Evolutionary conservation across 2,888 invertebrate genomes (phyloP), one percentile per base, ranked within the genome.

Genomic region (Caenorhabditis virilis): DNA sequence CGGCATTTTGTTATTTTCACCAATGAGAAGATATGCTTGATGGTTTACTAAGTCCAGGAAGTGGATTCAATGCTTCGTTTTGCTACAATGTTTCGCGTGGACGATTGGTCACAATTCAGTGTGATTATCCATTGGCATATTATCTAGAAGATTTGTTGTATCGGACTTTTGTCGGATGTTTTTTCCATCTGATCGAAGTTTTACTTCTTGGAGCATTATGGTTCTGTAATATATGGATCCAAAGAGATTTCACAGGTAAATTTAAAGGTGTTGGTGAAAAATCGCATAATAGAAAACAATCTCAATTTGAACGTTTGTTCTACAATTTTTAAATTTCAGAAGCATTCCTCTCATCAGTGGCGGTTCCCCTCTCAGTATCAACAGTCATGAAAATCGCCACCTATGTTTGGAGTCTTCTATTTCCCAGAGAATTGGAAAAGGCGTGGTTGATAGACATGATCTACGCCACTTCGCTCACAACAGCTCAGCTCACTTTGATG

Each of bases 151-250:
- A 30, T 16, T n/a, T 45, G n/a, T 50, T 66, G 33, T 66, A 57
- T 26, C 66, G 66, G 15, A 38, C 66, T 2, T 50, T 61, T 42
- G 53, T 66, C 41, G 66, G 66, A 18, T 50, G 49, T 41, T 56
- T 66, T 20, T 66, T 66, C 38, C 51, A 66, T 45, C 43, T 66
- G 7, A 53, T 66, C 27, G 66, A 66, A 45, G 50, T 58, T 18
- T 33, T 66, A 0, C 46, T 60, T 3, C 50, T 66, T 4, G 53
- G 56, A 0, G 66, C 66, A n/a, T 42, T 66, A 13, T 66, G 66
- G 66, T 66, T 66, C 43, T 66, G 66, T 42, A 66, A 66, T 25
- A 49, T 66, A 22, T 66, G 60, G 60, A 66, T 66, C 6, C 60
- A 61, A 16, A 23, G 66, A 2, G 66, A 66, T 36, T 66, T 66